These are phyloP conservation scores for Neogale vison DNA, from an alignment of 2,113 vertebrate species.

Conservation along the genomic window DNA sequence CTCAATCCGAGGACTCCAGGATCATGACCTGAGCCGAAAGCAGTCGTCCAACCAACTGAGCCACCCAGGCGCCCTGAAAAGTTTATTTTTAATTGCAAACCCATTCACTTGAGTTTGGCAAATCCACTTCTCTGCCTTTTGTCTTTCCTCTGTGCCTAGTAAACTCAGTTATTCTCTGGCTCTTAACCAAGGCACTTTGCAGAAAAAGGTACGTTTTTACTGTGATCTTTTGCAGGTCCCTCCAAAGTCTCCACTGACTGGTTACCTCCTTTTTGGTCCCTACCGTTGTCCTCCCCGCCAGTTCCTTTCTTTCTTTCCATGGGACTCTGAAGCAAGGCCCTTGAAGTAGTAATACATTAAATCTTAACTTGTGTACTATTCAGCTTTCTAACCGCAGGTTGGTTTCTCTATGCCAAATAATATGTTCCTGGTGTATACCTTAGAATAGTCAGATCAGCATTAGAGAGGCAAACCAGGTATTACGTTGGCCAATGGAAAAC, in stretches of 20 bases:
- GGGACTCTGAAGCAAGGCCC: neutral
- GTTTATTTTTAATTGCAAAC: neutral
- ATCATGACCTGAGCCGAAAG: too few species aligned
- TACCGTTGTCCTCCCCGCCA: accelerated
- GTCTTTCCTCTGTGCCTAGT: neutral
- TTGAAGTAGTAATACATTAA: neutral
- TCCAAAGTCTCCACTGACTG: neutral
- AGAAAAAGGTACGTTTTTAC: neutral
- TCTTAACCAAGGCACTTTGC: neutral
- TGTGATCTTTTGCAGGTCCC: neutral
- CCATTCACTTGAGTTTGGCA: neutral
- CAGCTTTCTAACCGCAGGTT: neutral
- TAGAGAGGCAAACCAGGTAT: neutral
- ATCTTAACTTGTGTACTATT: neutral
- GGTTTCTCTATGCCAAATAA: neutral
- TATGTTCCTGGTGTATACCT: neutral
- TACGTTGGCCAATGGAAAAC: neutral
- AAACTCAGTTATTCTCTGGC: neutral
- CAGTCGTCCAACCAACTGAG: too few species aligned
- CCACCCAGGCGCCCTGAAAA: too few species aligned
- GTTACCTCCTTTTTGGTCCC: neutral
- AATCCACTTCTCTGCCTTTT: neutral
- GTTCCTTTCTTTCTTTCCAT: neutral
- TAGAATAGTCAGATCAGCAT: neutral
- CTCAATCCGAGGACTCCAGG: too few species aligned